Base-by-base conservation (phyloP, 2,888 invertebrate genomes). In the Autographa pulchrina region DNA sequence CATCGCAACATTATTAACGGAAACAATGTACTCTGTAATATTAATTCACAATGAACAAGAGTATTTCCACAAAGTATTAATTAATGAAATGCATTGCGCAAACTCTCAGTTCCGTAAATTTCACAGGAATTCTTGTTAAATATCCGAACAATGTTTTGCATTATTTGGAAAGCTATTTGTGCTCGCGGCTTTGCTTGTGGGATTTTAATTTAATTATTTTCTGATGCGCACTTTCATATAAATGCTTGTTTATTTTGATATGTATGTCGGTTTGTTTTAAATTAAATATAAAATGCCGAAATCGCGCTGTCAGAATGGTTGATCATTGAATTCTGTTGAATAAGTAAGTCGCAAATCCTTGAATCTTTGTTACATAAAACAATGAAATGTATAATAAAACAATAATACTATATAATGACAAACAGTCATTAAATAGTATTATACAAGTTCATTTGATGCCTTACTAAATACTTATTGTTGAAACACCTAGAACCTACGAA, bases 321-420 rank as follows among this genome's bases (percentile, higher is more conserved):
- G 3, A 9, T 48, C 0, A 13, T 18, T 20, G 54, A 54, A 54
- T 54, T 20, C 20, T 54, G 54, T 20, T 54, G 3, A 54, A 54
- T 54, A 54, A 54, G 9, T 54, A n/a, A 48, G 48, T n/a, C 6
- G n/a, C n/a, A n/a, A n/a, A n/a, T 48, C n/a, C 7, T n/a, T n/a
- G 13, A 13, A 31, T 43, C 59, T 64, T 81, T 78, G 69, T 77
- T 77, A n/a, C 1, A 4, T 18, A 1, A 31, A 72, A 83, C 75
- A 84, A 64, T 43, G 43, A 43, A 16, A 25, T 25, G 25, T 25
- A 3, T 25, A 2, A n/a, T n/a, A n/a, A n/a, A n/a, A n/a, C n/a
- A n/a, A n/a, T n/a, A n/a, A n/a, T n/a, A n/a, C n/a, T n/a, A n/a
- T n/a, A n/a, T n/a, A n/a, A n/a, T n/a, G n/a, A n/a, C n/a, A n/a